A percentile compares a stretch with the other conserved stretches of the same genome.
phyloP scores from a whole-genome alignment of 2,113 vertebrate species.

The Cynopterus brachyotis region DNA sequence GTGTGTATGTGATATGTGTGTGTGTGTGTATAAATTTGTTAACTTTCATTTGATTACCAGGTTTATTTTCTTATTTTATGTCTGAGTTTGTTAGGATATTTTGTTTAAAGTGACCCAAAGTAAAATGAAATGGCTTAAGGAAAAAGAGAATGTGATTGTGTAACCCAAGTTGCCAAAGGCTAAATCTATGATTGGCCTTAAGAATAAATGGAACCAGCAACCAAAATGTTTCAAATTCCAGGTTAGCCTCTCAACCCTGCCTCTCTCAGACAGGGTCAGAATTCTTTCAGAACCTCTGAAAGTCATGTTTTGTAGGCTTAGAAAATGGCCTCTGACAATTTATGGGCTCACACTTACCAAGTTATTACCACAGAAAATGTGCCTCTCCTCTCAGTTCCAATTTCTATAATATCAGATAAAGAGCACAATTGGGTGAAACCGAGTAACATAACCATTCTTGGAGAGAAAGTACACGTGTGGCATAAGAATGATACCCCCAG shows the following conservation, averaged over 20 bases:
- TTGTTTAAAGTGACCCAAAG: conserved; percentile 13
- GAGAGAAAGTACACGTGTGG: conserved; percentile 23
- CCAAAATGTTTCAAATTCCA: conserved; percentile 65
- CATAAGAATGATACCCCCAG: not conserved
- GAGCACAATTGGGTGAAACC: not conserved
- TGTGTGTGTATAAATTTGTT: not conserved
- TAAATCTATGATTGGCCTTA: conserved; percentile 32
- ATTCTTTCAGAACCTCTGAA: conserved; percentile 45
- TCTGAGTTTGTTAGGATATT: conserved; percentile 41
- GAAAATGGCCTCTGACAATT: not conserved
- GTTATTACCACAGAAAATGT: not conserved
- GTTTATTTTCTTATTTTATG: conserved; percentile 15
- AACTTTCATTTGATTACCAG: not conserved
- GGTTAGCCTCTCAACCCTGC: not conserved
- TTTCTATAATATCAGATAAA: conserved; percentile 13
- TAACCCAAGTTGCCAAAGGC: conserved; percentile 53
- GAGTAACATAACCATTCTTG: conserved; percentile 1
- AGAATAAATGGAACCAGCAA: conserved; percentile 50
- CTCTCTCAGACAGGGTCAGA: conserved; percentile 3
- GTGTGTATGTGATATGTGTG: too few relatives aligned
- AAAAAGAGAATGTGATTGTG: conserved; percentile 60
- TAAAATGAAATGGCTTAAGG: conserved; percentile 46
- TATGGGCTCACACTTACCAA: not conserved
- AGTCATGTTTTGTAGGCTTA: conserved; percentile 14
- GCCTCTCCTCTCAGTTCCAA: not conserved